Base-by-base conservation (phyloP, 2,113 vertebrate genomes). In the Capricornis sumatraensis region DNA sequence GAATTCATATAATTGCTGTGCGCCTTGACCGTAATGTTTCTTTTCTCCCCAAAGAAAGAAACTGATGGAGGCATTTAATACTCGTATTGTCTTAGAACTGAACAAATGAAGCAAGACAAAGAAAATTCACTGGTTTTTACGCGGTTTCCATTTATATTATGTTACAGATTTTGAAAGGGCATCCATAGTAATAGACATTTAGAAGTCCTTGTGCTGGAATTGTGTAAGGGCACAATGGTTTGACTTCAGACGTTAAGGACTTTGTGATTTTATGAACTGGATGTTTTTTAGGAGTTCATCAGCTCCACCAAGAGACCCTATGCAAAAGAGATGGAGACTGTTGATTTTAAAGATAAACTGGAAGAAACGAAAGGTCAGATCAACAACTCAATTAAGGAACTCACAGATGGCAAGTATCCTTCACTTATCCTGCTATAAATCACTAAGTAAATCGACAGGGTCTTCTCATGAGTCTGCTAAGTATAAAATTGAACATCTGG, bases 221-320 rank as follows among this genome's bases (percentile, higher is more conserved):
- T 1, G 2, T 2, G 3, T 52, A 7, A 86, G 55, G 30, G 21
- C 3, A 1, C 6, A 30, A 7, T 55, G 50, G 27, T 21, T 40
- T 57, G 33, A 30, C 50, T 55, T 23, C 8, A 47, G 53, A 28
- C 47, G 40, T 79, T 19, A 36, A 84, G 15, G n/a, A 11, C 45
- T 58, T 78, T 50, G 64, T 87, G 53, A 86, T 36, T 97, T 94
- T n/a, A 47, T 93, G 74, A 96, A 67, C 30, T 71, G 89, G 64
- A 2, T 98, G 9, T 98, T 91, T 98, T 98, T 71, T 95, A 99
- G 99, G 99, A 99, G 57, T 99, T 99, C 89, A 93, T 99, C 74
- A 98, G 98, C 96, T 99, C 98, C 60, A 98, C 98, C 9, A 99
- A 99, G 95, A 99, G 99, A 96, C 99, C 99, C 58, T 99, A 99